Conservation (phyloP, 2,888 invertebrate genomes). For the Troides aeacus region DNA sequence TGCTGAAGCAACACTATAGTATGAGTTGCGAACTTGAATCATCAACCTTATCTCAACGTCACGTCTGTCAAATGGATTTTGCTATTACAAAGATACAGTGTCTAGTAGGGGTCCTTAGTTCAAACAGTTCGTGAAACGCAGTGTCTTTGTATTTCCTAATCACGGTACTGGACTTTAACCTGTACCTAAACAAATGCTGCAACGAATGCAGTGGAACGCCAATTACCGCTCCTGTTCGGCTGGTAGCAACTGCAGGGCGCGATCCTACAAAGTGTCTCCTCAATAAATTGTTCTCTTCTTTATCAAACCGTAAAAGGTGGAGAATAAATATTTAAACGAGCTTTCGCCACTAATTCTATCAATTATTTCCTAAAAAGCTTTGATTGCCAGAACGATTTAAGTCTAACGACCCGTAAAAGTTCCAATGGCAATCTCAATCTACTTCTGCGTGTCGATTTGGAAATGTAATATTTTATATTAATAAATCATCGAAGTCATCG, state of each 20-base stretch:
- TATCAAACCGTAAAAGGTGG: constrained; percentile 11
- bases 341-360: constrained; percentile 10
- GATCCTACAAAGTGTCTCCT: constrained; percentile 10
- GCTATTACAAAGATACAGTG: constrained; percentile 10
- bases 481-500: background rate
- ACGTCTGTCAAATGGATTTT: background rate
- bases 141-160: constrained; percentile 24
- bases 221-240: constrained; percentile 27
- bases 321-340: constrained; percentile 1
- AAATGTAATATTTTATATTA: constrained; percentile 8
- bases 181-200: constrained; percentile 10
- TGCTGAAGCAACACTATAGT: background rate
- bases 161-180: constrained; percentile 23
- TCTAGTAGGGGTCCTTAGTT: constrained; percentile 10
- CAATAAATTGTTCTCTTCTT: constrained; percentile 14
- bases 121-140: constrained; percentile 7
- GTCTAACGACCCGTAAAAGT: constrained; percentile 12
- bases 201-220: constrained; percentile 18
- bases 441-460: constrained; percentile 3
- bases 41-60: constrained; percentile 9
- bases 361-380: constrained; percentile 2
- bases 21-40: constrained; percentile 14
- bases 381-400: constrained; percentile 12
- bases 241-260: constrained; percentile 8
- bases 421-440: constrained; percentile 7